Evolutionary conservation across 1,140 invertebrate species (phyloP).

Genomic region (Muscidifurax raptorellus): DNA sequence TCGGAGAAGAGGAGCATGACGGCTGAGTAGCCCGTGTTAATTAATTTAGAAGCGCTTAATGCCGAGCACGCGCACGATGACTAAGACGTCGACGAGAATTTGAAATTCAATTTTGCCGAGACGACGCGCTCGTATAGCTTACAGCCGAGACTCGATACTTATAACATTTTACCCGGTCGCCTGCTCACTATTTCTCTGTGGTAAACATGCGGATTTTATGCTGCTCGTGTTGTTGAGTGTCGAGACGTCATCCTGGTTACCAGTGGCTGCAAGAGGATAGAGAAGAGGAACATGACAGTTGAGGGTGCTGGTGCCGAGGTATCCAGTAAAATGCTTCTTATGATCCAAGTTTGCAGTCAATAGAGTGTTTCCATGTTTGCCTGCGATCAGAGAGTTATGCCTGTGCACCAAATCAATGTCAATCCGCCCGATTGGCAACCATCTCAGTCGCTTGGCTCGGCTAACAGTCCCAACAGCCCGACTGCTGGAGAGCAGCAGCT

Average conservation of each 20-base stretch:
- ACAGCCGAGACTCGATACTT: background rate
- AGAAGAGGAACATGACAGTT: conserved; percentile 28
- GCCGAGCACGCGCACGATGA: conserved; percentile 38
- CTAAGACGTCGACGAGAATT: background rate
- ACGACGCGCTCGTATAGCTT: background rate
- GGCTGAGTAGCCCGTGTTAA: background rate
- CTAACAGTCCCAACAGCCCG: conserved; percentile 63
- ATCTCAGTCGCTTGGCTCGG: conserved; percentile 62
- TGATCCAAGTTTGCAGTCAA: background rate
- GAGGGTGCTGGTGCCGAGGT: background rate
- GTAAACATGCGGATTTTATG: background rate
- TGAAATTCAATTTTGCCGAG: conserved; percentile 24
- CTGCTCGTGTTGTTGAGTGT: background rate
- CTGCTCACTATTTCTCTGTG: background rate
- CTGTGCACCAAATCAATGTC: conserved; percentile 71
- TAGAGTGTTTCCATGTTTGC: conserved; percentile 49
- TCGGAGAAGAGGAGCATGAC: conserved; percentile 6
- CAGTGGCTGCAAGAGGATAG: background rate
- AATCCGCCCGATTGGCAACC: conserved; percentile 70
- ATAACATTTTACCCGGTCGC: background rate
- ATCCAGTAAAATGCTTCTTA: conserved; percentile 21
- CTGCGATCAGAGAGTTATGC: conserved; percentile 66
- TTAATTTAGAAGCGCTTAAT: conserved; percentile 2
- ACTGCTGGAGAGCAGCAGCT: conserved; percentile 58
- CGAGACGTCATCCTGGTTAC: background rate